Evolutionary conservation across 2,797 vertebrate species (phyloP).

Genomic region (Rhodeus uyekii): DNA sequence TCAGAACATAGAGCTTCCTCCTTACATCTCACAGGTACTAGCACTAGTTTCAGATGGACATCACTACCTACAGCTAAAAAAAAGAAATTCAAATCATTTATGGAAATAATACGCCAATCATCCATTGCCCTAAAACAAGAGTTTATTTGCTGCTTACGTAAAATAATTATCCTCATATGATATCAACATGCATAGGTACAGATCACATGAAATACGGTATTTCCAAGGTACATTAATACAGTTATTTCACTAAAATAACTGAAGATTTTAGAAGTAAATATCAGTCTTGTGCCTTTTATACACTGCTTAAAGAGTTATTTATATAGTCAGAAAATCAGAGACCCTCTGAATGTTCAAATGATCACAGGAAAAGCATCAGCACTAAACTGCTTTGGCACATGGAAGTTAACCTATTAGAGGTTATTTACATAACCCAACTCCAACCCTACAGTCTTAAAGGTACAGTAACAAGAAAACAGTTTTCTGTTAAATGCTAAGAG

Average conservation of each 20-base stretch:
- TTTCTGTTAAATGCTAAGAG: neutral
- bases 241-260: neutral
- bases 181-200: neutral
- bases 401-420: neutral
- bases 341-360: neutral
- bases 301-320: neutral
- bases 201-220: neutral
- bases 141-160: neutral
- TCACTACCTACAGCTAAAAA: neutral
- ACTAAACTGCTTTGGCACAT: neutral
- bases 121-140: neutral
- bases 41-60: neutral
- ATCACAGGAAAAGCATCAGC: neutral
- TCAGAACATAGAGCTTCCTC: neutral
- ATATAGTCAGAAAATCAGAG: neutral
- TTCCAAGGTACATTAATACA: neutral
- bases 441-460: neutral
- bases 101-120: neutral
- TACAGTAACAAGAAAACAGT: neutral
- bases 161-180: too few relatives aligned
- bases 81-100: neutral
- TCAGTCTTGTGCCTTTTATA: neutral
- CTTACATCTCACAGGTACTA: neutral
- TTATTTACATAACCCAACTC: neutral
- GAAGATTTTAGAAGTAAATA: neutral